Evolutionary conservation across 2,797 vertebrate genomes (phyloP).

Genomic region (Melanotaenia maccullochi): DNA sequence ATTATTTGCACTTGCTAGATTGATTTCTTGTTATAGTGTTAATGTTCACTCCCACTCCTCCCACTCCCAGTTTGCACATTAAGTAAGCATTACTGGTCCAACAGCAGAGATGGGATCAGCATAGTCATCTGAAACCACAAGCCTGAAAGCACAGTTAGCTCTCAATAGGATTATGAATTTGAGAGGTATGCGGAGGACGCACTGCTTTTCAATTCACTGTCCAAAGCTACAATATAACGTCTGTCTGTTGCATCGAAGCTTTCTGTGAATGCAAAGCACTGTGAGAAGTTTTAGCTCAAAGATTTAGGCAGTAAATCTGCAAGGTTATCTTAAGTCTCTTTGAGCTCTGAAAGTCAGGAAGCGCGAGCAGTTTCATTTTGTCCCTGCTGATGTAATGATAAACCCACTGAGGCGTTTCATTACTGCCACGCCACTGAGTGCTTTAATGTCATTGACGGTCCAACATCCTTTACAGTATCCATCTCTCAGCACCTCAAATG

Average conservation of each 20-base stretch:
- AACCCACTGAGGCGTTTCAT: constrained; percentile 80
- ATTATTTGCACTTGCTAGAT: constrained; percentile 64
- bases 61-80: constrained; percentile 50
- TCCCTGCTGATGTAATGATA: constrained; percentile 73
- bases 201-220: constrained; percentile 53
- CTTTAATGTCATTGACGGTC: constrained; percentile 74
- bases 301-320: constrained; percentile 68
- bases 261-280: constrained; percentile 58
- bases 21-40: constrained; percentile 60
- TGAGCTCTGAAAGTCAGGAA: constrained; percentile 71
- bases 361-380: constrained; percentile 62
- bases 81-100: constrained; percentile 49
- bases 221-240: constrained; percentile 59
- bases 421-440: constrained; percentile 57
- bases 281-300: constrained; percentile 59
- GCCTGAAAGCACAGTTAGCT: constrained; percentile 38
- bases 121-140: constrained; percentile 29
- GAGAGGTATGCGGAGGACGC: constrained; percentile 55
- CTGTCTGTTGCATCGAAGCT: constrained; percentile 50
- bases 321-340: constrained; percentile 76
- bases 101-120: constrained; percentile 26
- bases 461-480: constrained; percentile 72
- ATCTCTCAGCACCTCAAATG: constrained; percentile 58
- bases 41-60: constrained; percentile 32
- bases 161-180: constrained; percentile 53